Evolutionary conservation across 2,888 invertebrate genomes (phyloP), one percentile per base, ranked within the genome.

Genomic region (Amblyteles armatorius): DNA sequence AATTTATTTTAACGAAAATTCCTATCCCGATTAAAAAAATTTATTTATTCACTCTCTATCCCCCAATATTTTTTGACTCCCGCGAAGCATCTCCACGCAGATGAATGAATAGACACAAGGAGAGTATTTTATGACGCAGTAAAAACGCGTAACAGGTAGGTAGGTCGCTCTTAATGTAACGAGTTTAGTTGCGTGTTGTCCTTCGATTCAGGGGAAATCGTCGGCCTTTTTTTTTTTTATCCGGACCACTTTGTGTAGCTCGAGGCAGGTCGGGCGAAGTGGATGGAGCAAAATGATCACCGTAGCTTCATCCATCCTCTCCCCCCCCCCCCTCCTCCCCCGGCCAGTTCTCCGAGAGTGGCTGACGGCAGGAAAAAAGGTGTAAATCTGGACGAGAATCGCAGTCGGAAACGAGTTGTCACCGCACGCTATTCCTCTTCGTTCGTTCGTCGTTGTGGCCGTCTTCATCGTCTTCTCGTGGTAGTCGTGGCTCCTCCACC

Each of bases 351-450:
- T 19, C 65, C 65, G 65, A 67, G 40, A 40, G 36, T 36, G 3
- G 19, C 65, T 67, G 65, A 67, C 19, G 65, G 65, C 40, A 65
- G 65, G 79, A 78, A 85, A 67, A 87, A 83, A 87, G 82, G 79
- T 76, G 87, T 85, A 87, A 87, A 87, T 87, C 85, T 82, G 80
- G 67, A 19, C 72, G 19, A 50, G 69, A 68, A 76, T 83, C 82
- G 77, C 86, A 60, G 83, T 82, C 78, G 82, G 83, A 85, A 85
- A 82, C 82, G 86, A 87, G 79, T 86, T 86, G 87, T 86, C 87
- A 80, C 83, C 26, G 40, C 55, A 71, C 79, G 60, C 71, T 57
- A 65, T 67, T 77, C 29, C 72, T 57, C 72, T 55, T 67, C 65
- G 22, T 77, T 50, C 68, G 52, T 44, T 68, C 68, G 78, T 68